A percentile compares a stretch with the other conserved stretches of the same genome.
phyloP scores from a whole-genome alignment of 2,113 vertebrate species.

The Catagonus wagneri region DNA sequence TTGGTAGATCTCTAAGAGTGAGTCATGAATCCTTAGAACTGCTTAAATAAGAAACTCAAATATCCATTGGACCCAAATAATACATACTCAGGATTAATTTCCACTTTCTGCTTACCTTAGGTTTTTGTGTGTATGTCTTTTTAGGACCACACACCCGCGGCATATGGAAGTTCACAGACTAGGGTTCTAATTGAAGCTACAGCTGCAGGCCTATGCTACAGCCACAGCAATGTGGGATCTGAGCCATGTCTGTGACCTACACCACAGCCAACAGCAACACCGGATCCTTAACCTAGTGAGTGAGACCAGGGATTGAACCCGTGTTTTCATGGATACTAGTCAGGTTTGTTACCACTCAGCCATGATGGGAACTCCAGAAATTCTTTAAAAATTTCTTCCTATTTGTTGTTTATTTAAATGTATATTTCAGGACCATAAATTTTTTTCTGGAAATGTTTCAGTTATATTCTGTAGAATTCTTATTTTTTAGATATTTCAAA shows the following conservation, averaged over 20 bases:
- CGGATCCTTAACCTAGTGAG: too few relatives aligned
- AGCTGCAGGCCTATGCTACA: too few relatives aligned
- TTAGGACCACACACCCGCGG: too few relatives aligned
- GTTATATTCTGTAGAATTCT: conserved; percentile 5
- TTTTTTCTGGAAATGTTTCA: background rate
- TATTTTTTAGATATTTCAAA: background rate
- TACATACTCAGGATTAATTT: background rate
- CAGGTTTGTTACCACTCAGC: too few relatives aligned
- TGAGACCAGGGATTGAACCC: too few relatives aligned
- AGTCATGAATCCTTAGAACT: background rate
- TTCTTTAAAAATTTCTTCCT: background rate
- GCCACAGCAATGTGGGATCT: too few relatives aligned
- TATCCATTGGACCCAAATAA: background rate
- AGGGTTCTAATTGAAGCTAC: too few relatives aligned
- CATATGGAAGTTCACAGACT: too few relatives aligned
- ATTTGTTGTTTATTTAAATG: background rate
- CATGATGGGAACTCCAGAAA: background rate
- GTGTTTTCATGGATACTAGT: too few relatives aligned
- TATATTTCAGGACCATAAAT: background rate
- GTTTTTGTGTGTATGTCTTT: too few relatives aligned
- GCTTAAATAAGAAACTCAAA: background rate
- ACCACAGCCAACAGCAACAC: too few relatives aligned
- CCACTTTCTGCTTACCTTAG: background rate
- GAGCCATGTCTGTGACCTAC: too few relatives aligned
- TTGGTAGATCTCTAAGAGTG: background rate